A percentile compares a stretch with the other conserved stretches of the same genome.
Evolutionary conservation across 1,140 invertebrate species (phyloP).

Genomic region (Diabrotica virgifera): DNA sequence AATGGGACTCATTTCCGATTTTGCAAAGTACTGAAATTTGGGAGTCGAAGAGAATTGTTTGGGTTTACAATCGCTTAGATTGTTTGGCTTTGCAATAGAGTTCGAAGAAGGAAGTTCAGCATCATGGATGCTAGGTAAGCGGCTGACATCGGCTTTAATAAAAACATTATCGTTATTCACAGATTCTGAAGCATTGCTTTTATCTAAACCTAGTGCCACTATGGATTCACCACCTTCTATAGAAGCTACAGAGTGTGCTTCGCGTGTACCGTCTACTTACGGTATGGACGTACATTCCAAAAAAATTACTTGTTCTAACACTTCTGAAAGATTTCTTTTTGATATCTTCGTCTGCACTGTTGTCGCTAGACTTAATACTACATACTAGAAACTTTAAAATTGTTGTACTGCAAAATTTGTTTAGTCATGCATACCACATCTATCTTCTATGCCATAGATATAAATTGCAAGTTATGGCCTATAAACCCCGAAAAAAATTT

Average conservation of each 20-base stretch:
- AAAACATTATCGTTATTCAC: conserved; percentile 13
- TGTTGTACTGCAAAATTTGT: no score
- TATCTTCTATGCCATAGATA: no score
- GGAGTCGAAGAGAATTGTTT: conserved; percentile 9
- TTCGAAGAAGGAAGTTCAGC: neutral
- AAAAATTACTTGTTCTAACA: conserved; percentile 22
- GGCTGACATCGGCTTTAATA: conserved; percentile 1
- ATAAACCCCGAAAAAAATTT: no score
- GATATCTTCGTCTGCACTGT: neutral
- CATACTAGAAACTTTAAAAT: no score
- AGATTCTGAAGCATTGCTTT: conserved; percentile 26
- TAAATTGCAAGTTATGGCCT: no score
- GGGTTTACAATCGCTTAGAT: conserved; percentile 3
- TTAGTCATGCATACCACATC: no score
- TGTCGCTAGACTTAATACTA: conserved; percentile 1
- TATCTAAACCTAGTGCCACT: conserved; percentile 27
- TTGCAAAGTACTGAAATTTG: neutral
- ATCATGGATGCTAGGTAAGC: neutral
- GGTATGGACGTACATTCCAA: conserved; percentile 16
- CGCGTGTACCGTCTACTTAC: conserved; percentile 4
- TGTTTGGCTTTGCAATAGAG: no score
- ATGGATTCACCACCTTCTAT: conserved; percentile 30
- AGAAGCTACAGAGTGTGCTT: neutral
- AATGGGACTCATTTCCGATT: neutral
- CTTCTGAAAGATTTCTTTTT: neutral